Evolutionary conservation across 2,797 vertebrate genomes (phyloP).

Genomic region (Urosaurus nigricauda): DNA sequence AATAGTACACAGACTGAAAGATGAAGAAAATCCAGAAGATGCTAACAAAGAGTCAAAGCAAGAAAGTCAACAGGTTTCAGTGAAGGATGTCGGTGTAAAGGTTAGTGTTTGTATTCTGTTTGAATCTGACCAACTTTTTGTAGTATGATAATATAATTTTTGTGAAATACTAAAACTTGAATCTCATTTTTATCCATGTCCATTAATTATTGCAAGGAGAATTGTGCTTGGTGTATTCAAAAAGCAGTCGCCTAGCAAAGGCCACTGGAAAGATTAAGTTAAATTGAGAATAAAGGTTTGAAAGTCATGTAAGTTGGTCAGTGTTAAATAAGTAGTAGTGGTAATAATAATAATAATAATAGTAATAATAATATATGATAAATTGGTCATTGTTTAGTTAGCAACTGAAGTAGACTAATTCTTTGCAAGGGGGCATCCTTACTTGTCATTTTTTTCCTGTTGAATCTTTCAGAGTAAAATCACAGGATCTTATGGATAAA

Average conservation of each 20-base stretch:
- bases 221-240: background rate
- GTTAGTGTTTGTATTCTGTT: conserved; percentile 75
- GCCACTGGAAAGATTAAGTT: background rate
- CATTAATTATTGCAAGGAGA: background rate
- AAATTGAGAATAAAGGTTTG: background rate
- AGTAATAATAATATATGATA: too few relatives aligned
- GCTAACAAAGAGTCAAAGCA: conserved; percentile 82
- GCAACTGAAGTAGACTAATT: background rate
- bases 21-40: conserved; percentile 91
- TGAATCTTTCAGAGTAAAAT: conserved; percentile 1
- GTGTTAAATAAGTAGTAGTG: too few relatives aligned
- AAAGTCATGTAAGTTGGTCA: background rate
- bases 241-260: background rate
- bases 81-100: conserved; percentile 92
- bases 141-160: background rate
- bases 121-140: conserved; percentile 21
- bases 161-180: background rate
- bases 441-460: background rate
- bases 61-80: conserved; percentile 86
- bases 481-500: background rate
- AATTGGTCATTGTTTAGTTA: background rate
- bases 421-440: conserved; percentile 10
- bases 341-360: too few relatives aligned
- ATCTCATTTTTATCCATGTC: background rate
- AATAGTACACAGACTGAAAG: conserved; percentile 94